Evolutionary conservation across 2,888 invertebrate species (phyloP).

Genomic region (Xanthia icteritia): DNA sequence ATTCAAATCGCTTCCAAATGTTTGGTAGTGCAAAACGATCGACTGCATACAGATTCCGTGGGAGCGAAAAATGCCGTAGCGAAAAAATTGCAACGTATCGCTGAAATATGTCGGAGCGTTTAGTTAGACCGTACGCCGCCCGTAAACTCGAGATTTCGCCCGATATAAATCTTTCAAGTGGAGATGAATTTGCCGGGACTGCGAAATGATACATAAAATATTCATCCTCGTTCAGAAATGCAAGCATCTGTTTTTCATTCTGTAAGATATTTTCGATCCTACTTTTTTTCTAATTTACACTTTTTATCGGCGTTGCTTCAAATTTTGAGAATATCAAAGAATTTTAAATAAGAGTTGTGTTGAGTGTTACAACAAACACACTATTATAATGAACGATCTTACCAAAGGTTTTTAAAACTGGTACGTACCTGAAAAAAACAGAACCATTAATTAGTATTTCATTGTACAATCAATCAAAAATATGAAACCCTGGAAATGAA

Average conservation of each 20-base stretch:
- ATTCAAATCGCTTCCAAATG: constrained; percentile 43
- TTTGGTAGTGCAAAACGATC: constrained; percentile 35
- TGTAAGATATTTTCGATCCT: constrained; percentile 68
- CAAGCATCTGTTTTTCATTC: constrained; percentile 85
- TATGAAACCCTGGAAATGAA: constrained; percentile 10
- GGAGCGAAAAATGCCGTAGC: constrained; percentile 68
- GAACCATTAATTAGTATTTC: constrained; percentile 40
- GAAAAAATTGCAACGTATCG: constrained; percentile 75
- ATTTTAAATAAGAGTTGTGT: background rate
- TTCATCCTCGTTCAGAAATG: constrained; percentile 85
- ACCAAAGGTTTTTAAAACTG: constrained; percentile 28
- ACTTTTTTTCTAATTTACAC: constrained; percentile 47
- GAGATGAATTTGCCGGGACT: constrained; percentile 85
- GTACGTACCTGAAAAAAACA: constrained; percentile 70
- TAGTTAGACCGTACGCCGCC: constrained; percentile 78
- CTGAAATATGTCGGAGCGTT: constrained; percentile 76
- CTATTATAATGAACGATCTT: constrained; percentile 31
- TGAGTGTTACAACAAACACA: background rate
- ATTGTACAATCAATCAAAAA: constrained; percentile 36
- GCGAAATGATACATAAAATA: constrained; percentile 89
- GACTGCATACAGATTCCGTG: constrained; percentile 54
- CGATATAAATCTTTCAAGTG: constrained; percentile 88
- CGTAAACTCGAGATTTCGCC: constrained; percentile 84
- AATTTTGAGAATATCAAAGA: constrained; percentile 3
- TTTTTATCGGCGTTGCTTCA: constrained; percentile 34